Evolutionary conservation across 1,140 invertebrate species (phyloP).

Genomic region (Drosophila burlai): DNA sequence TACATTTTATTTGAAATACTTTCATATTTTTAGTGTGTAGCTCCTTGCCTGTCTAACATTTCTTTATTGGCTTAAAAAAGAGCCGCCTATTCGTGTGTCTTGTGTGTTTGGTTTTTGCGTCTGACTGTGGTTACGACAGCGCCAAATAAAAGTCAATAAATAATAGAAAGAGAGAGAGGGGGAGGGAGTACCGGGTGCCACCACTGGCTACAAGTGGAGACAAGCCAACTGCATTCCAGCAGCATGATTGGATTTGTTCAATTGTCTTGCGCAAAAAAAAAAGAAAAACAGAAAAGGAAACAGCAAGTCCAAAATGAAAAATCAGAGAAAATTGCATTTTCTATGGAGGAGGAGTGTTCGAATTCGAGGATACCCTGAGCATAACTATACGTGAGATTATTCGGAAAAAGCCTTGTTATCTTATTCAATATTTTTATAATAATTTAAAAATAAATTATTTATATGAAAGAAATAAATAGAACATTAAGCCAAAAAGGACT

Average conservation of each 20-base stretch:
- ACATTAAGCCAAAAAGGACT: no score
- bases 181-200: background rate
- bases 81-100: constrained; percentile 22
- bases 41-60: background rate
- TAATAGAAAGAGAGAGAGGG: constrained; percentile 50
- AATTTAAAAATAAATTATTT: no score
- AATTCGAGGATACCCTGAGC: background rate
- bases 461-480: background rate
- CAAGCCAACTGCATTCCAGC: constrained; percentile 68
- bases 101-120: constrained; percentile 50
- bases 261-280: constrained; percentile 76
- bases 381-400: background rate
- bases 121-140: constrained; percentile 66
- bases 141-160: constrained; percentile 78
- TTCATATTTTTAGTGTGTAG: constrained; percentile 1
- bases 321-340: constrained; percentile 25
- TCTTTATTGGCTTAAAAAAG: constrained; percentile 37
- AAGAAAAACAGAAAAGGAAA: constrained; percentile 1
- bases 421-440: background rate
- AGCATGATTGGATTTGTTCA: constrained; percentile 59
- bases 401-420: no score
- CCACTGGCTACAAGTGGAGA: constrained; percentile 33
- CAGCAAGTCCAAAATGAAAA: constrained; percentile 23
- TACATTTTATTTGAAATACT: background rate
- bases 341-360: no score